These are phyloP conservation scores for Eilema sororculum DNA, from an alignment of 2,888 invertebrate species.

Conservation along the genomic window DNA sequence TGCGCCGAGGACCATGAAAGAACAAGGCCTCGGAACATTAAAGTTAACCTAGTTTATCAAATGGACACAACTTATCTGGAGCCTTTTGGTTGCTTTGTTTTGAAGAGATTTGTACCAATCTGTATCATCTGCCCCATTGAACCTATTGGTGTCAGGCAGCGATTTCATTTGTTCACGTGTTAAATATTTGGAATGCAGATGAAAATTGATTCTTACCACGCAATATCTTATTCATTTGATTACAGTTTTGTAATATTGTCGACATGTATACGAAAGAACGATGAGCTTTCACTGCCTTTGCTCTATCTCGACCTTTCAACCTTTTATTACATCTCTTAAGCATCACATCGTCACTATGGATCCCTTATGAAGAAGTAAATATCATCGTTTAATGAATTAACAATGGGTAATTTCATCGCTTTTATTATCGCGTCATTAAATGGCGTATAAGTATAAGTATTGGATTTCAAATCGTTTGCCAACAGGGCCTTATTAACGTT, in stretches of 20 bases:
- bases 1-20: too few species aligned
- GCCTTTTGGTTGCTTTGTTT: too few species aligned
- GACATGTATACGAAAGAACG: conserved; percentile 42
- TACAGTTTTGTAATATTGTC: conserved; percentile 38
- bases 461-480: background rate
- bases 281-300: conserved; percentile 45
- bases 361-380: conserved; percentile 16
- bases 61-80: too few species aligned
- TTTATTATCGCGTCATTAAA: background rate
- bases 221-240: background rate
- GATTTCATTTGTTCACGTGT: background rate
- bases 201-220: background rate
- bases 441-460: background rate
- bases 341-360: conserved; percentile 21
- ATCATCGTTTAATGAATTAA: background rate
- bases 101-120: too few species aligned
- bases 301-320: conserved; percentile 41
- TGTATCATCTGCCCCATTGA: too few species aligned
- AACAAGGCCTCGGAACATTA: too few species aligned
- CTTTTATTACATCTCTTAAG: conserved; percentile 15
- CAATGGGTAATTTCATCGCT: background rate
- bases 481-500: background rate
- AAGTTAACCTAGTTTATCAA: too few species aligned
- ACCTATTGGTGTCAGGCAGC: too few species aligned
- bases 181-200: background rate